A percentile compares a stretch with the other conserved stretches of the same genome.
Evolutionary conservation across 2,888 invertebrate genomes (phyloP).

Genomic region (Macrosiphum euphorbiae): DNA sequence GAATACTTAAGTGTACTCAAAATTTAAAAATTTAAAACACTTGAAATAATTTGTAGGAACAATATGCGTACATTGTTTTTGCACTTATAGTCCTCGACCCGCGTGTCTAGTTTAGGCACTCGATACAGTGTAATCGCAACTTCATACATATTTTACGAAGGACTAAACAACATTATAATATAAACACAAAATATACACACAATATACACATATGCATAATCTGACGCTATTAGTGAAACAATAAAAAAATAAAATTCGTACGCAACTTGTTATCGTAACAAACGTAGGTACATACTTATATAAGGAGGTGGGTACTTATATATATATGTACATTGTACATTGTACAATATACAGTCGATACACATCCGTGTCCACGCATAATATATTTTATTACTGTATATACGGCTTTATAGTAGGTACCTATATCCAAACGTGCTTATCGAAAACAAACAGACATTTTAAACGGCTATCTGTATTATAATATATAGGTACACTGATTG

Average conservation of each 20-base stretch:
- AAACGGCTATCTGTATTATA: background rate
- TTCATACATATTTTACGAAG: background rate
- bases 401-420: background rate
- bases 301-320: background rate
- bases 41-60: background rate
- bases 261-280: background rate
- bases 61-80: background rate
- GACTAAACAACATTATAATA: background rate
- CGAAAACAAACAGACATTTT: constrained; percentile 26
- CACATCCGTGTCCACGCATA: constrained; percentile 1
- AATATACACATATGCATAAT: background rate
- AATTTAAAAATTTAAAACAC: background rate
- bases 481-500: constrained; percentile 17
- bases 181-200: background rate
- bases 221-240: background rate
- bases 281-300: background rate
- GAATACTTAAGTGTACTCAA: background rate
- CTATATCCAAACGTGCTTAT: constrained; percentile 23
- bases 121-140: background rate
- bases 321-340: background rate
- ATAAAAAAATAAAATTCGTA: background rate
- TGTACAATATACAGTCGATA: background rate
- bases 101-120: background rate
- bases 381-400: constrained; percentile 5
- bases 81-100: background rate